Evolutionary conservation across 2,797 vertebrate species (phyloP).

Genomic region (Podarcis lilfordi): DNA sequence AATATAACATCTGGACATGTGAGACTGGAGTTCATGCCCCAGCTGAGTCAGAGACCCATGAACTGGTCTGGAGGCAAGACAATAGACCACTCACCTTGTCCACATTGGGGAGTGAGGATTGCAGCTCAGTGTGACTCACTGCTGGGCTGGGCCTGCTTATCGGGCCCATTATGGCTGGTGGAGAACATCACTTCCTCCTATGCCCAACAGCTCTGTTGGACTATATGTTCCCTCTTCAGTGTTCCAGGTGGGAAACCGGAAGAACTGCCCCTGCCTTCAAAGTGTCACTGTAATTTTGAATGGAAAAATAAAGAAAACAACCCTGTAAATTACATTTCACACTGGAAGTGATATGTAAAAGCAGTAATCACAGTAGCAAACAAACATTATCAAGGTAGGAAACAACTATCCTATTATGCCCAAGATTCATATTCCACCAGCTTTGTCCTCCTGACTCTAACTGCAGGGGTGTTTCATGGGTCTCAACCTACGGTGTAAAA

Average conservation of each 20-base stretch:
- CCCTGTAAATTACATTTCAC: neutral
- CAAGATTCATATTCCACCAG: neutral
- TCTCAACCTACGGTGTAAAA: neutral
- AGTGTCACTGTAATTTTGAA: neutral
- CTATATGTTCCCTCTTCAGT: neutral
- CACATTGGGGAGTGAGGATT: too few relatives aligned
- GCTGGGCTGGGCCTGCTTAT: too few relatives aligned
- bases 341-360: neutral
- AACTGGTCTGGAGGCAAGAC: too few relatives aligned
- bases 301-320: neutral
- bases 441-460: neutral
- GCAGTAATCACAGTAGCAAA: neutral
- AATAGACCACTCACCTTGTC: too few relatives aligned
- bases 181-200: too few relatives aligned
- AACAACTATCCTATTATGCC: too few relatives aligned
- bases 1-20: neutral
- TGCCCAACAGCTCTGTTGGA: too few relatives aligned
- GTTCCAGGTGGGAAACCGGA: neutral
- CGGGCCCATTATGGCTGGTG: too few relatives aligned
- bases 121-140: too few relatives aligned
- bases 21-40: neutral
- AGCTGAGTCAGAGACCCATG: neutral
- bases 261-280: neutral
- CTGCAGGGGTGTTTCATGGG: neutral
- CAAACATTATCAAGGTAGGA: neutral